Base-by-base conservation (phyloP, 2,888 invertebrate species). In the Ichneumoninae sp. region DNA sequence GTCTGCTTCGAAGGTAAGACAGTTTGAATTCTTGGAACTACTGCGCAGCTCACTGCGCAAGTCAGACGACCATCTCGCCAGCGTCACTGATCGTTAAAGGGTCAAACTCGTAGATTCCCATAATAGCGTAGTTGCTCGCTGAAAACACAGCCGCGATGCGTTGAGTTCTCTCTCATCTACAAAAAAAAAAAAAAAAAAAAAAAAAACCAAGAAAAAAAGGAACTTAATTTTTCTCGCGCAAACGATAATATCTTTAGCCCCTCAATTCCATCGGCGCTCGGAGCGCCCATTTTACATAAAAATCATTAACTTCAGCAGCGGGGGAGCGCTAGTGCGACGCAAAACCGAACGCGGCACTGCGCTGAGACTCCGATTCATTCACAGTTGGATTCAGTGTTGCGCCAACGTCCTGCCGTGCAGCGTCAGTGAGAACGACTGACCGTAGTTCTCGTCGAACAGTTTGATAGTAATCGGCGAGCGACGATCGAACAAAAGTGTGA, bases 241-340 rank as follows among this genome's bases (percentile, higher is more conserved):
- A 62, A 10, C 13, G 26, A n/a, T 36, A 19, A 36, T 74, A 30
- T 77, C 52, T 44, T 44, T 26, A 1, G n/a, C n/a, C 70, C 47
- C 69, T 71, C 78, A 65, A 60, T 52, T 47, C 69, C 22, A 19
- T 62, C 47, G 66, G 72, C 36, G 65, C 57, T 60, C 44, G 16
- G 40, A 86, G 78, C 81, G 72, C 60, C 79, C 66, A 36, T 82
- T 81, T 82, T 76, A 76, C 50, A 60, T 19, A 86, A 86, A 47
- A 86, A 86, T 86, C 84, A 82, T 86, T 86, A 57, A 86, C 75
- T 47, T n/a, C 54, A 70, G 54, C 50, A 26, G 33, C 69, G 33
- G 36, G 50, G 54, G 54, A 80, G 62, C 62, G 30, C 54, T 74
- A 76, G 75, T 82, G 69, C 84, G 86, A 82, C 86, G 86, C 80